Evolutionary conservation across 1,140 invertebrate species (phyloP), one percentile per base, ranked within the genome.

Genomic region (Temnothorax longispinosus): DNA sequence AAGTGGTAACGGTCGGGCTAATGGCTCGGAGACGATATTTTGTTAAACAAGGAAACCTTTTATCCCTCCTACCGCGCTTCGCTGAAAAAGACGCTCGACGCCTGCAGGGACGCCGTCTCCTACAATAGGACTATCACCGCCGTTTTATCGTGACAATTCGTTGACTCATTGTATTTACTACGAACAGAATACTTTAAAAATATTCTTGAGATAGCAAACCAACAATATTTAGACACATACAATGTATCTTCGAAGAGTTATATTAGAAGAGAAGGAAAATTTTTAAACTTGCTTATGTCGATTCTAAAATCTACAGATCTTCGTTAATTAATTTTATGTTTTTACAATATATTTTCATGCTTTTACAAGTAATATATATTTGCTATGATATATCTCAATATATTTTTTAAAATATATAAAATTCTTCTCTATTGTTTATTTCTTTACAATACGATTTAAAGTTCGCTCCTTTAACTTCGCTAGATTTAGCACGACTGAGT

Each of bases 31-130:
- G 90, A 87, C 92, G 94, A 92, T 94, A 94, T 95, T 95, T 95
- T 95, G 94, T 94, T 95, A 95, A 95, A 95, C 94, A 95, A 90
- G 93, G 91, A 95, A 95, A 95, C 94, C 95, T 95, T 95, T 95
- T 95, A 95, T 94, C 94, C 92, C 91, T 75, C 81, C 90, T 87
- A 92, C 84, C 80, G 81, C 75, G 77, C 76, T 81, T 71, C 80
- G 27, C 60, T 69, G 65, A 47, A 78, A 67, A 85, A 87, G 77
- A 90, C 58, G 84, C 62, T 91, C 81, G 80, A 80, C 69, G 65
- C 86, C 27, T 27, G 27, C 92, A 93, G 92, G 91, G 91, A 89
- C 92, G 90, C 75, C 69, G 56, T 87, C 50, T 32, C 54, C 35
- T 77, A 78, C 54, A 32, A 4, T 21, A 72, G 52, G 7, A 56